phyloP scores from a whole-genome alignment of 2,888 invertebrate genomes.

The Polyploca ridens region DNA sequence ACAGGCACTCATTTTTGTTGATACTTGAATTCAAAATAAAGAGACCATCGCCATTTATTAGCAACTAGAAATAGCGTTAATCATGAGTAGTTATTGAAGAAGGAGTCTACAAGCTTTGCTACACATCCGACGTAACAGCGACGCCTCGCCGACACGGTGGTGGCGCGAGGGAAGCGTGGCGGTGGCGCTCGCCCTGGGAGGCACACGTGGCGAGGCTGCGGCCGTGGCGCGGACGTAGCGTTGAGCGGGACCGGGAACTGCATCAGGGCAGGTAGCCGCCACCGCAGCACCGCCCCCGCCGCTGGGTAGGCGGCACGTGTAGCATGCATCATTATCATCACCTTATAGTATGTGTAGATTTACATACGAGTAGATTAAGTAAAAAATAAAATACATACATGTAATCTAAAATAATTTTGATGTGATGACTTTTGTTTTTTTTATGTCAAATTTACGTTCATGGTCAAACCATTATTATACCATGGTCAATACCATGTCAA shows the following conservation, averaged over 20 bases:
- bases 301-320: not conserved
- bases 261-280: not conserved
- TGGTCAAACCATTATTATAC: too few relatives aligned
- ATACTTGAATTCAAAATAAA: too few relatives aligned
- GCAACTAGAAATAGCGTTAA: not conserved
- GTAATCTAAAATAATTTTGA: not conserved
- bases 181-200: not conserved
- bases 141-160: slow-evolving; percentile 29
- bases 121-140: slow-evolving; percentile 59
- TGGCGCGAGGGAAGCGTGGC: slow-evolving; percentile 20
- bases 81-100: slow-evolving; percentile 61
- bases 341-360: not conserved
- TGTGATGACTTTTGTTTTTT: not conserved
- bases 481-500: too few relatives aligned
- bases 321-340: not conserved
- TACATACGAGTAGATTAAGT: too few relatives aligned
- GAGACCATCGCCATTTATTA: not conserved
- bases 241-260: slow-evolving; percentile 1
- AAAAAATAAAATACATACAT: too few relatives aligned
- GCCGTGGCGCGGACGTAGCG: not conserved
- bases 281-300: slow-evolving; percentile 6
- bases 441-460: not conserved
- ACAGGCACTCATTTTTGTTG: too few relatives aligned
- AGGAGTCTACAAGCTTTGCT: slow-evolving; percentile 68
- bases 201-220: not conserved